A percentile compares a stretch with the other conserved stretches of the same genome.
phyloP scores from a whole-genome alignment of 2,888 invertebrate species.

The Thecocarcelia acutangulata region DNA sequence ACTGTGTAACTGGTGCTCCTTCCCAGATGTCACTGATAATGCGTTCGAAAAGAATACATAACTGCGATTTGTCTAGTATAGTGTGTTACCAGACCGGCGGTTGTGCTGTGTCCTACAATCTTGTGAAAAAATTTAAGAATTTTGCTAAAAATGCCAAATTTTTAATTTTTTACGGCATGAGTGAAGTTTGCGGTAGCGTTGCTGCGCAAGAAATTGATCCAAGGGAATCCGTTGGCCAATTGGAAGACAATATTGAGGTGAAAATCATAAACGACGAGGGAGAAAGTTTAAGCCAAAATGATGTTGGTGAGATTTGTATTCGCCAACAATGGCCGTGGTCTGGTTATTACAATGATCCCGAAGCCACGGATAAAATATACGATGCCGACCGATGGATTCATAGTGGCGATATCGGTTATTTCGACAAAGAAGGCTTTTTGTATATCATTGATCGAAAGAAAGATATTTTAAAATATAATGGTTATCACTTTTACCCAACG shows the following conservation, averaged over 20 bases:
- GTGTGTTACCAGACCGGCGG: constrained; percentile 68
- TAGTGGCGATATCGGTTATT: constrained; percentile 79
- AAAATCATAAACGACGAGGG: constrained; percentile 70
- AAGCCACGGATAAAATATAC: constrained; percentile 73
- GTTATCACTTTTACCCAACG: constrained; percentile 76
- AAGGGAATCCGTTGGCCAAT: constrained; percentile 66
- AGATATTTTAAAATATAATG: constrained; percentile 78
- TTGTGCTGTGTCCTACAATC: constrained; percentile 61
- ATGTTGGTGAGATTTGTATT: constrained; percentile 76
- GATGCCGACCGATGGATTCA: constrained; percentile 77
- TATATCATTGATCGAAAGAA: constrained; percentile 78
- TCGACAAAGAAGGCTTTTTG: constrained; percentile 77
- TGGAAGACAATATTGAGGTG: constrained; percentile 54
- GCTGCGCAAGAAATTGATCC: constrained; percentile 30
- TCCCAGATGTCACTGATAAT: constrained; percentile 70
- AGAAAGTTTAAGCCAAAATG: constrained; percentile 58
- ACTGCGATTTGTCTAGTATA: constrained; percentile 67
- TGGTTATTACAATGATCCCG: constrained; percentile 77
- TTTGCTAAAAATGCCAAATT: constrained; percentile 61
- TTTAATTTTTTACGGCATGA: constrained; percentile 71
- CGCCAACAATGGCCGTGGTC: constrained; percentile 73
- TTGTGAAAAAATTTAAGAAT: constrained; percentile 63
- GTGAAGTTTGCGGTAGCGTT: constrained; percentile 65
- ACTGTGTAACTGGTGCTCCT: constrained; percentile 66
- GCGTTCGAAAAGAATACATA: constrained; percentile 61